Conservation (phyloP, 2,113 vertebrate genomes). For the Calyptomena viridis region DNA sequence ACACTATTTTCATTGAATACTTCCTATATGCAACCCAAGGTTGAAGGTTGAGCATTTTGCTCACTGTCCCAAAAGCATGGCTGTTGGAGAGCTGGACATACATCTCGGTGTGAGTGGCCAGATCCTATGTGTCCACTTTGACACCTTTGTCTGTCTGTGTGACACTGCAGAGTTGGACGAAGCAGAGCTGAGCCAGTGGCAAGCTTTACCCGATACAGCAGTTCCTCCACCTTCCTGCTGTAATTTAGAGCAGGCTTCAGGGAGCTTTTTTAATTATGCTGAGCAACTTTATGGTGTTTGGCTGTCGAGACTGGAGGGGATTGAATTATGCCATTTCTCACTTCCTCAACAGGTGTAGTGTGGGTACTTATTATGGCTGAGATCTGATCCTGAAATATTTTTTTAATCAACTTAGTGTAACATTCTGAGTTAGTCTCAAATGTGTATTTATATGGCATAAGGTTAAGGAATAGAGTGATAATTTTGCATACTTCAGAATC, state of each 20-base stretch:
- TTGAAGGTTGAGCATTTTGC: not conserved
- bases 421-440: not conserved
- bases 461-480: not conserved
- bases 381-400: not conserved
- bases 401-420: not conserved
- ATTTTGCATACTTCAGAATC: not conserved
- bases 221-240: not conserved
- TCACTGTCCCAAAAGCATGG: fast-evolving
- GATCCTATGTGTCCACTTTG: not conserved
- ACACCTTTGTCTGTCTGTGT: not conserved
- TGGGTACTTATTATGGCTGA: not conserved
- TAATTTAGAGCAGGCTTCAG: not conserved
- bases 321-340: not conserved
- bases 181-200: not conserved
- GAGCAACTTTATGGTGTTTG: not conserved
- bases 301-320: not conserved
- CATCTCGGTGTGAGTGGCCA: not conserved
- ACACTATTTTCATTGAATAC: not conserved
- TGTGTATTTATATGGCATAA: not conserved
- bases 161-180: not conserved
- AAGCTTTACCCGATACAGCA: not conserved
- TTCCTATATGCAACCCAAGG: not conserved
- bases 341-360: not conserved
- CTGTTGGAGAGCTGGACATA: not conserved
- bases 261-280: not conserved